phyloP scores from a whole-genome alignment of 2,797 vertebrate genomes.

The Manis javanica region DNA sequence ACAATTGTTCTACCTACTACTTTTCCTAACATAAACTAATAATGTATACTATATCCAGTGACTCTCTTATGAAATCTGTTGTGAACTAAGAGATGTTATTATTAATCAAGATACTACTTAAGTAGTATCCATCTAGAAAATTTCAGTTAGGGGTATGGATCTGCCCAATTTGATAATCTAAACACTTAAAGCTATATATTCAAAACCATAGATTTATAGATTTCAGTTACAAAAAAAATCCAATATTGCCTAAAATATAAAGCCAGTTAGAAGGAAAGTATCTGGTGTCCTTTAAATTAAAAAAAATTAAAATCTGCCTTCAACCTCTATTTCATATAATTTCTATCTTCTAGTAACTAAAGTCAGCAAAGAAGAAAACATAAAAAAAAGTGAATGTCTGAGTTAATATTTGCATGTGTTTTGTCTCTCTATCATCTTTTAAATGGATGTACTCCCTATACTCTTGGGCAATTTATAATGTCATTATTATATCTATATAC shows the following conservation, averaged over 20 bases:
- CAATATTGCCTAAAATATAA: neutral
- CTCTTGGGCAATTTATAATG: constrained; percentile 53
- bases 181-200: neutral
- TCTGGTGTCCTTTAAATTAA: neutral
- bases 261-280: neutral
- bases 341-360: neutral
- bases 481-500: constrained; percentile 61
- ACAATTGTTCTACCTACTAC: neutral
- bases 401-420: constrained; percentile 26
- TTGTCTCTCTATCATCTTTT: constrained; percentile 55
- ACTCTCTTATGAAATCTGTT: neutral
- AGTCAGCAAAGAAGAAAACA: constrained; percentile 45
- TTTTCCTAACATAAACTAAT: neutral
- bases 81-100: neutral
- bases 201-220: neutral
- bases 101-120: neutral
- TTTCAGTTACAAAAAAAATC: neutral
- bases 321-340: neutral
- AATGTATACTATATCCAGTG: neutral
- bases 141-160: neutral
- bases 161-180: neutral
- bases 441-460: neutral
- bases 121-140: neutral
- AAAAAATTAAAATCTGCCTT: neutral
- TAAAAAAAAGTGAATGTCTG: neutral